Evolutionary conservation across 2,113 vertebrate genomes (phyloP).

Genomic region (Perognathus longimembris): DNA sequence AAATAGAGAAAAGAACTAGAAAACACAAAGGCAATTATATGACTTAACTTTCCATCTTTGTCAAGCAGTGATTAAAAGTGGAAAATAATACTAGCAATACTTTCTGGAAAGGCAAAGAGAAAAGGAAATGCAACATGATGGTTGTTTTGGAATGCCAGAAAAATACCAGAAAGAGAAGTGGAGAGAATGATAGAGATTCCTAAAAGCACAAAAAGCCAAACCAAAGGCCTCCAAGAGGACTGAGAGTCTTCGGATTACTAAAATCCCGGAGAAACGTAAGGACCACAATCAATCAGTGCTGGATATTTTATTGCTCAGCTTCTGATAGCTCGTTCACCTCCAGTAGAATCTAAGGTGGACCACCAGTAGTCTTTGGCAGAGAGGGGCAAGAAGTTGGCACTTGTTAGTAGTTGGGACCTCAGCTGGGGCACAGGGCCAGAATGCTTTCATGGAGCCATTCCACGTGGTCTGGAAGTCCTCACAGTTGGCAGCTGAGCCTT

Average conservation of each 20-base stretch:
- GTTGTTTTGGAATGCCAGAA: constrained; percentile 49
- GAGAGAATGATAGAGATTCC: neutral
- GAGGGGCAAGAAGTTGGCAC: neutral
- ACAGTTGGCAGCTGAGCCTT: neutral
- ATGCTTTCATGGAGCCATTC: neutral
- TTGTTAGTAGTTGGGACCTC: neutral
- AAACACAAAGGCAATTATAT: constrained; percentile 72
- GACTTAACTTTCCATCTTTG: constrained; percentile 77
- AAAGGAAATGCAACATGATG: constrained; percentile 42
- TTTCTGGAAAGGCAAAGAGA: constrained; percentile 69
- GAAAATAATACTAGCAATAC: constrained; percentile 60
- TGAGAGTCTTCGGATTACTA: neutral
- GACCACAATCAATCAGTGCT: too few relatives aligned
- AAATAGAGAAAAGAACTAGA: constrained; percentile 77
- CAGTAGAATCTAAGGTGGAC: neutral
- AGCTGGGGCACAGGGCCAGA: neutral
- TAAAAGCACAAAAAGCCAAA: neutral
- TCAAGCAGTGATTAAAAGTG: constrained; percentile 79
- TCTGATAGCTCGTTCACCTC: neutral
- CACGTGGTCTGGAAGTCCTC: neutral
- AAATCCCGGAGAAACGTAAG: neutral
- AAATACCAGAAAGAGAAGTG: neutral
- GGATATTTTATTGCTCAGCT: neutral
- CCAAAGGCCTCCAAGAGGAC: neutral
- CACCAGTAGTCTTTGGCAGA: neutral